These are phyloP conservation scores for Empidonax alnorum DNA, from an alignment of 2,113 vertebrate species.

Conservation along the genomic window DNA sequence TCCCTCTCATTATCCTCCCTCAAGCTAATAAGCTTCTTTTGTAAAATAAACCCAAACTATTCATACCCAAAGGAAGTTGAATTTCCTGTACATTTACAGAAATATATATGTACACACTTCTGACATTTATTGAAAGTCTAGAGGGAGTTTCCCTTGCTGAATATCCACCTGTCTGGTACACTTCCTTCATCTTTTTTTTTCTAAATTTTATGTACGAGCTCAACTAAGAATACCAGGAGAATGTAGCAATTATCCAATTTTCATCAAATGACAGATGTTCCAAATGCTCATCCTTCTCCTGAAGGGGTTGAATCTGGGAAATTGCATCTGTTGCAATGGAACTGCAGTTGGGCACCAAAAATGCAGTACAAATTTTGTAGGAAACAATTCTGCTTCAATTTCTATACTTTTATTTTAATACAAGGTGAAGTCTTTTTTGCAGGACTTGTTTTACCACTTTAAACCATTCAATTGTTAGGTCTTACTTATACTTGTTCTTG, in stretches of 20 bases:
- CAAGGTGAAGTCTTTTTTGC: background rate
- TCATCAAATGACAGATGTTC: background rate
- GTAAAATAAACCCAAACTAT: background rate
- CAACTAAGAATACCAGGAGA: background rate
- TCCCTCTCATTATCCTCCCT: background rate
- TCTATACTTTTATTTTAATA: background rate
- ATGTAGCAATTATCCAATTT: background rate
- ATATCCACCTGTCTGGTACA: background rate
- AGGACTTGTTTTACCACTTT: background rate
- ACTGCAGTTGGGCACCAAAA: conserved; percentile 6
- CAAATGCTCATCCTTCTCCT: background rate
- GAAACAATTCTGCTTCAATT: background rate
- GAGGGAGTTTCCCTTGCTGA: background rate
- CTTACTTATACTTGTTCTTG: background rate
- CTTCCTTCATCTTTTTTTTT: background rate
- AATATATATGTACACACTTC: background rate
- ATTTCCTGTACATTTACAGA: background rate
- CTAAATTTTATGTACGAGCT: background rate
- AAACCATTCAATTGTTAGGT: background rate
- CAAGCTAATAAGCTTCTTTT: background rate
- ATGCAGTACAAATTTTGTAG: background rate
- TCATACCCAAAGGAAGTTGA: background rate
- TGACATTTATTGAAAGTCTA: background rate
- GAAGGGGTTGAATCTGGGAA: background rate
- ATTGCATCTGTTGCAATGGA: conserved; percentile 32